These are phyloP conservation scores for Platorchestia sp. DNA, from an alignment of 1,140 invertebrate genomes.

Conservation along the genomic window DNA sequence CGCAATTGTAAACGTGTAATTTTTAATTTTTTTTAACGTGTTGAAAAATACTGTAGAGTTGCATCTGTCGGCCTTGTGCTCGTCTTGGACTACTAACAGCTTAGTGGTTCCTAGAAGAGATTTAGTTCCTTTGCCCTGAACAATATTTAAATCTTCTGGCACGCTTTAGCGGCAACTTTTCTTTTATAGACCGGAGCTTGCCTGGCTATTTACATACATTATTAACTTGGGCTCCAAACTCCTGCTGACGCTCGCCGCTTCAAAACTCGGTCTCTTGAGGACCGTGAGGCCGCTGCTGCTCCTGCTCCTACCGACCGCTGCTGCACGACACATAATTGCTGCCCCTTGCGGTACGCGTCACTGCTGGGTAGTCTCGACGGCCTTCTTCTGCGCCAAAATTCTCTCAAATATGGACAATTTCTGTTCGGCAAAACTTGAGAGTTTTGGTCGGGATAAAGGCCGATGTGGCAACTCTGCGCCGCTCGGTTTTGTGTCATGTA, in stretches of 20 bases:
- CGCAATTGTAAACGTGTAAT: background rate
- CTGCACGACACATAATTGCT: no score
- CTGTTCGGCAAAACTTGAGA: no score
- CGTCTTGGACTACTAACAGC: background rate
- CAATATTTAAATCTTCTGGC: background rate
- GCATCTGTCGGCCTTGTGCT: no score
- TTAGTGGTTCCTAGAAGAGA: background rate
- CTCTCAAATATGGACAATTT: no score
- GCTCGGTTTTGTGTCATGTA: no score
- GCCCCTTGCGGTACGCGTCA: no score
- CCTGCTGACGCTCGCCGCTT: conserved; percentile 14
- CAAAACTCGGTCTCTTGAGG: background rate
- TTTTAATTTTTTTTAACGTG: background rate
- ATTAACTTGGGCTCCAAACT: conserved; percentile 25
- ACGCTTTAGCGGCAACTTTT: background rate
- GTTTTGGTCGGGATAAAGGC: no score
- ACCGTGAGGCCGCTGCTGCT: background rate
- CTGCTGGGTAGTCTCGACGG: no score
- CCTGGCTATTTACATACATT: conserved; percentile 15
- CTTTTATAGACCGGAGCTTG: background rate
- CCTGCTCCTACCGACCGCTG: background rate
- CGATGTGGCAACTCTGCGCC: no score
- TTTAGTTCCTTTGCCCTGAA: background rate
- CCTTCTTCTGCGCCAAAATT: no score
- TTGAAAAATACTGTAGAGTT: background rate